A percentile compares a stretch with the other conserved stretches of the same genome.
Conservation (phyloP, 2,113 vertebrate genomes). For the Datnioides undecimradiatus region DNA sequence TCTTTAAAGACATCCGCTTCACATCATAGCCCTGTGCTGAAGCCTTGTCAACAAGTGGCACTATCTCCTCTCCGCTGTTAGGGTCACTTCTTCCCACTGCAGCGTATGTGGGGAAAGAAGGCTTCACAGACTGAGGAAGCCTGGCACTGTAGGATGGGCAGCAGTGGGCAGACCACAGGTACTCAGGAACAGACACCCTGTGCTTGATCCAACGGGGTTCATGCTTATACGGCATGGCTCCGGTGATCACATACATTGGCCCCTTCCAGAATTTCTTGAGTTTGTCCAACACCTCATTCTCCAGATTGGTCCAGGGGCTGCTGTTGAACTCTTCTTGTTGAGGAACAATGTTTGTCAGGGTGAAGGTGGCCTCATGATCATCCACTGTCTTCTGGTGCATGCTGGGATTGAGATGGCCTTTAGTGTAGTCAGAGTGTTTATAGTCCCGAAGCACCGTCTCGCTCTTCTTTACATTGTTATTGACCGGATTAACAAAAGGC, state of each 20-base stretch:
- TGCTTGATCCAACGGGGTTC: slow-evolving; percentile 44
- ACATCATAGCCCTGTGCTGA: slow-evolving; percentile 56
- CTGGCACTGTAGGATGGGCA: slow-evolving; percentile 55
- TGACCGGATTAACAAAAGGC: neutral
- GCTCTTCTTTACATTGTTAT: neutral
- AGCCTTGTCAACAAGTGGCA: slow-evolving; percentile 51
- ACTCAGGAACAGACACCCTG: slow-evolving; percentile 75
- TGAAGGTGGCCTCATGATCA: slow-evolving; percentile 82
- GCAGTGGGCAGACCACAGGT: slow-evolving; percentile 82
- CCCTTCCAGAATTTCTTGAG: slow-evolving; percentile 46
- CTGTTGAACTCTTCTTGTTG: slow-evolving; percentile 79
- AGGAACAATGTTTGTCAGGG: slow-evolving; percentile 86
- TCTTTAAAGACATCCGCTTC: neutral
- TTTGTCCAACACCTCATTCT: slow-evolving; percentile 34
- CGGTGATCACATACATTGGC: slow-evolving; percentile 70
- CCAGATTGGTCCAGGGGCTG: neutral
- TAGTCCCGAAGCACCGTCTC: neutral
- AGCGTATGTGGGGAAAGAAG: slow-evolving; percentile 65
- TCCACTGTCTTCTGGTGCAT: slow-evolving; percentile 67
- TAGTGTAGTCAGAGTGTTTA: slow-evolving; percentile 69
- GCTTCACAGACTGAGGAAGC: neutral
- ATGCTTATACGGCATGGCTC: slow-evolving; percentile 62
- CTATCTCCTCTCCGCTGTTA: slow-evolving; percentile 66
- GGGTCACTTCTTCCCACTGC: slow-evolving; percentile 72
- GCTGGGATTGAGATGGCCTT: slow-evolving; percentile 84